These are phyloP conservation scores for Agrypnia vestita DNA, from an alignment of 1,140 invertebrate genomes.

Conservation along the genomic window DNA sequence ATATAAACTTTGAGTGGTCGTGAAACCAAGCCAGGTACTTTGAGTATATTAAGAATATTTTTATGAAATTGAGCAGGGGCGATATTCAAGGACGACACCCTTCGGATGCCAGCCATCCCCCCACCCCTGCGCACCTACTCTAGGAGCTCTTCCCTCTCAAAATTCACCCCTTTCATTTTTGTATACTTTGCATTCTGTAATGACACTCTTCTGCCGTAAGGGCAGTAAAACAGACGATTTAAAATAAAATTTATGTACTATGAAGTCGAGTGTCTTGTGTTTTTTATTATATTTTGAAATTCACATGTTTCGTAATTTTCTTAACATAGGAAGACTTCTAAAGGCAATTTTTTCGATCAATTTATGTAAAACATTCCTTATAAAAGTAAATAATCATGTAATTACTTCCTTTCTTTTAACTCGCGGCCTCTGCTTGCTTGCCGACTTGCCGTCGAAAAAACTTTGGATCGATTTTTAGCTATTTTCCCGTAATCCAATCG, in stretches of 20 bases:
- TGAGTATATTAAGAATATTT: not conserved
- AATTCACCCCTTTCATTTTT: slow-evolving; percentile 31
- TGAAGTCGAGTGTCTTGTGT: not conserved
- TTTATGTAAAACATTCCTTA: too few species aligned
- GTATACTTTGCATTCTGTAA: slow-evolving; percentile 17
- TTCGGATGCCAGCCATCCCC: not conserved
- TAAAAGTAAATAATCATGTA: too few species aligned
- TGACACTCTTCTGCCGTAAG: slow-evolving; percentile 12
- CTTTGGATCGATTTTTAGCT: too few species aligned
- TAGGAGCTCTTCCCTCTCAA: slow-evolving; percentile 10
- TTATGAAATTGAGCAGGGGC: not conserved
- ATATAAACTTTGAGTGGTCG: too few species aligned
- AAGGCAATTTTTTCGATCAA: too few species aligned
- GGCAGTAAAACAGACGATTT: slow-evolving; percentile 25
- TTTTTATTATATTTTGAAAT: not conserved
- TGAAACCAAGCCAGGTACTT: too few species aligned
- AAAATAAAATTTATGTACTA: slow-evolving; percentile 15
- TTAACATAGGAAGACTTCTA: too few species aligned
- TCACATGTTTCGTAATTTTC: too few species aligned
- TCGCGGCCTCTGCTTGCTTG: too few species aligned
- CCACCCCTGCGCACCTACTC: slow-evolving; percentile 4
- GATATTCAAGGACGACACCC: slow-evolving; percentile 10
- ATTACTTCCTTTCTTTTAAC: too few species aligned
- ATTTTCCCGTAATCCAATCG: too few species aligned
- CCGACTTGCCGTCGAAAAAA: too few species aligned